Percentiles rank a stretch among this genome's conserved stretches.
phyloP scores from a whole-genome alignment of 2,888 invertebrate species.

The Tridacna crocea region DNA sequence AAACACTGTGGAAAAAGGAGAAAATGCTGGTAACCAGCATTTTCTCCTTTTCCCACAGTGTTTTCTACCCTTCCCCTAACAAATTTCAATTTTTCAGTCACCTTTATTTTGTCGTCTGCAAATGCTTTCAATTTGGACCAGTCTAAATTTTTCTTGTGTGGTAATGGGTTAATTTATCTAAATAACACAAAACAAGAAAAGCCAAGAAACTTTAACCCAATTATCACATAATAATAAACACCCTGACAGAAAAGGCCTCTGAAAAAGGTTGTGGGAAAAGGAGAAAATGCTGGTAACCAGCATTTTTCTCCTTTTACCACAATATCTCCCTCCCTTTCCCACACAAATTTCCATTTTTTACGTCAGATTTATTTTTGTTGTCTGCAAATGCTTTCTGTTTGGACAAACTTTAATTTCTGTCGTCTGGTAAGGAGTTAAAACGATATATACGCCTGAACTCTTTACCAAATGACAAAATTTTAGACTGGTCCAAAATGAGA shows the following conservation, averaged over 20 bases:
- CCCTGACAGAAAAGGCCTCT: neutral
- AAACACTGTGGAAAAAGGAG: too few species aligned
- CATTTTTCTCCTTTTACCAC: neutral
- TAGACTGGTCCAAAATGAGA: too few species aligned
- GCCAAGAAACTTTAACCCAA: neutral
- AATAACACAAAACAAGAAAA: too few species aligned
- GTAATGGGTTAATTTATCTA: too few species aligned
- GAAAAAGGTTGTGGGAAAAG: neutral
- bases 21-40: too few species aligned
- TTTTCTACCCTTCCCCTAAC: too few species aligned
- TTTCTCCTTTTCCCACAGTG: too few species aligned
- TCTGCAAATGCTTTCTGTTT: neutral
- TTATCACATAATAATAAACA: neutral
- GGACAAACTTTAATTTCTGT: neutral
- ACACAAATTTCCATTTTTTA: neutral
- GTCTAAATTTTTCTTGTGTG: too few species aligned
- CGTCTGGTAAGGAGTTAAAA: neutral
- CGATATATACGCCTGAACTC: neutral
- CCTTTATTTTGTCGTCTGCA: too few species aligned
- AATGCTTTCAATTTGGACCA: too few species aligned
- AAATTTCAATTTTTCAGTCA: too few species aligned
- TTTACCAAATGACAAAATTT: too few species aligned
- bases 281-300: neutral
- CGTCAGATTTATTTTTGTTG: neutral
- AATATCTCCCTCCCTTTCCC: neutral